Evolutionary conservation across 2,113 vertebrate genomes (phyloP).

Genomic region (Labeo rohita): DNA sequence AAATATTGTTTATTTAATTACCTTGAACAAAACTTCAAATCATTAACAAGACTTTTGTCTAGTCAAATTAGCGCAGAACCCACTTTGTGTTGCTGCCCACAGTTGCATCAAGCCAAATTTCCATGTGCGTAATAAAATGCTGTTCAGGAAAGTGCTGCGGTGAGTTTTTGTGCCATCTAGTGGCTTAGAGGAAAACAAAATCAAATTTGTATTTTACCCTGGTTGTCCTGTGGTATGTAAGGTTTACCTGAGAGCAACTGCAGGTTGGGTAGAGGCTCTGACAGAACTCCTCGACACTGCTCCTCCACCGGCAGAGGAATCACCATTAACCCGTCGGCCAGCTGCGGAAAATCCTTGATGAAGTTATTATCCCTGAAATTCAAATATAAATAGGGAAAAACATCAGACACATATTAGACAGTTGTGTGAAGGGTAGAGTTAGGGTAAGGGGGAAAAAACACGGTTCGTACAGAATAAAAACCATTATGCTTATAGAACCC

Average conservation of each 20-base stretch:
- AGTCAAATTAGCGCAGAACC: neutral
- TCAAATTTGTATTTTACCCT: neutral
- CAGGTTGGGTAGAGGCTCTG: constrained; percentile 90
- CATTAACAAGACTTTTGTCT: neutral
- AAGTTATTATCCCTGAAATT: constrained; percentile 94
- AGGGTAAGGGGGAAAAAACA: no score
- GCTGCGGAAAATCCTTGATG: constrained; percentile 97
- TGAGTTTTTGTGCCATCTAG: neutral
- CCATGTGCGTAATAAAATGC: neutral
- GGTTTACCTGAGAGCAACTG: constrained; percentile 90
- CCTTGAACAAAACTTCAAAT: neutral
- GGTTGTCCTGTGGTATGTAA: neutral
- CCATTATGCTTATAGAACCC: no score
- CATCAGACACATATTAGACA: neutral
- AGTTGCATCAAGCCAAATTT: neutral
- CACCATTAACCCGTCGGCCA: constrained; percentile 93
- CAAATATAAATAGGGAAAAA: constrained; percentile 58
- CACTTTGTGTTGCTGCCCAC: neutral
- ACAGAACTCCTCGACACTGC: constrained; percentile 93
- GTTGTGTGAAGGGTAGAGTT: neutral
- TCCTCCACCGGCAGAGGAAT: constrained; percentile 96
- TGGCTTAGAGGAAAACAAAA: neutral
- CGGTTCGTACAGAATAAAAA: no score
- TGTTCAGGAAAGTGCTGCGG: neutral
- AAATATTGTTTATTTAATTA: neutral